Conservation (phyloP, 2,113 vertebrate species). For the Strix uralensis region DNA sequence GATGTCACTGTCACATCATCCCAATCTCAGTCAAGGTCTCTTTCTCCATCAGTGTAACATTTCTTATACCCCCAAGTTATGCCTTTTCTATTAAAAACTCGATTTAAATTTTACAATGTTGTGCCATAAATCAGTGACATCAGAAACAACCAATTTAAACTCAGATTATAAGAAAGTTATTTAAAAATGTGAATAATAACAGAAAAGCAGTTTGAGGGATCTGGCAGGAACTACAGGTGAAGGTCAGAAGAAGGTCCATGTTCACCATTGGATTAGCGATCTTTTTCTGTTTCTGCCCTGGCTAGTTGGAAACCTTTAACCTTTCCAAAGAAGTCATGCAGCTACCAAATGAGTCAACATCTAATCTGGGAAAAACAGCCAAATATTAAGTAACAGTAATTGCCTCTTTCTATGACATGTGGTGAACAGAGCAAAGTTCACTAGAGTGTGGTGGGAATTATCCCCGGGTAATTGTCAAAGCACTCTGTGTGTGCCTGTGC, state of each 20-base stretch:
- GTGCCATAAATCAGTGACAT: neutral
- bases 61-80: neutral
- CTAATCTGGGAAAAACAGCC: neutral
- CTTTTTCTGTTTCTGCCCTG: neutral
- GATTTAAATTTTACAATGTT: neutral
- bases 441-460: neutral
- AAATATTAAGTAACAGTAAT: neutral
- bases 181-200: neutral
- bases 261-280: neutral
- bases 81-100: neutral
- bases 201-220: neutral
- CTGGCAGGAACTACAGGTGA: neutral
- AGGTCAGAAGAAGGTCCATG: neutral
- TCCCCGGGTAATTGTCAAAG: neutral
- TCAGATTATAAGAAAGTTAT: neutral
- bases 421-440: constrained; percentile 22
- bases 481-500: neutral
- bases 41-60: neutral
- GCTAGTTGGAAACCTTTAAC: constrained; percentile 13
- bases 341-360: neutral
- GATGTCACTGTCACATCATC: neutral
- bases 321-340: neutral
- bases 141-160: neutral
- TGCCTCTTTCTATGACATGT: neutral
- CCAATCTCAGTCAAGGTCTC: neutral